Conservation (phyloP, 64 coral and sea anemone genomes). For the Anthopleura sola region DNA sequence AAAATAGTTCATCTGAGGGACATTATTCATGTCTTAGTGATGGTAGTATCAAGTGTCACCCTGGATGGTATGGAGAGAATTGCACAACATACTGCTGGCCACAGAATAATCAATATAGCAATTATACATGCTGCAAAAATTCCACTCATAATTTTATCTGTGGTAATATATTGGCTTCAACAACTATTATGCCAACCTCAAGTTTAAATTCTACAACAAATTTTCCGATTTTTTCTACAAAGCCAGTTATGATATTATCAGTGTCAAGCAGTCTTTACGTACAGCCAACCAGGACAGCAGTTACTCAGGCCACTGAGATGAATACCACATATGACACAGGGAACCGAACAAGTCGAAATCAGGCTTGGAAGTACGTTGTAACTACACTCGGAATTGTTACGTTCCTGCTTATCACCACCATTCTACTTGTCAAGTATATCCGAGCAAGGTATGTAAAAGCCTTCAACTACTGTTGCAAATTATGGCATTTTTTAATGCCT, state of each 20-base stretch:
- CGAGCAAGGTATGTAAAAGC: not conserved
- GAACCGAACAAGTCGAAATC: not conserved
- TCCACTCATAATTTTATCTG: not conserved
- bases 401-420: not conserved
- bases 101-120: constrained; percentile 21
- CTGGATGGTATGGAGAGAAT: not conserved
- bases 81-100: constrained; percentile 31
- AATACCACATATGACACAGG: not conserved
- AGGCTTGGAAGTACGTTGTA: not conserved
- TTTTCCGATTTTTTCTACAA: not conserved
- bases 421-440: not conserved
- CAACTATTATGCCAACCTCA: not conserved
- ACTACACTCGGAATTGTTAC: not conserved
- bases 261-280: not conserved
- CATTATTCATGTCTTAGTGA: constrained; percentile 33
- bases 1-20: constrained; percentile 30
- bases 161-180: not conserved
- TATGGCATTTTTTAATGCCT: no score
- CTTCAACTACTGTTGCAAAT: no score
- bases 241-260: not conserved
- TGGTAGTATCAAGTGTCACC: constrained; percentile 20
- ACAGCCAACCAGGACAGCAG: not conserved
- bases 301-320: not conserved
- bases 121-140: constrained; percentile 32
- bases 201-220: not conserved